phyloP scores from a whole-genome alignment of 1,140 invertebrate species.

The Trissolcus basalis region DNA sequence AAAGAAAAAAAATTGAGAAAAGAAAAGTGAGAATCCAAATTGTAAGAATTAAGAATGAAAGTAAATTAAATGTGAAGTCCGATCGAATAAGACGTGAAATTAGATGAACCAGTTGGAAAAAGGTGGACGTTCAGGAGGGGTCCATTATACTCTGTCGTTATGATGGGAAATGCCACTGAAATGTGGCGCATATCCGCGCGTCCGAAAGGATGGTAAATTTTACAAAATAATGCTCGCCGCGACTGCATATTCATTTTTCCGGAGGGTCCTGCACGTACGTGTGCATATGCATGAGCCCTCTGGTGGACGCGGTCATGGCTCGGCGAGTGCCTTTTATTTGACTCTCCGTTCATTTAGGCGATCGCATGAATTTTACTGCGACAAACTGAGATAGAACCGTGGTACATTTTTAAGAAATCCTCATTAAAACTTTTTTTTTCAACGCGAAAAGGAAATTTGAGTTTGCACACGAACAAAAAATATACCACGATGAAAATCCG shows the following conservation, averaged over 20 bases:
- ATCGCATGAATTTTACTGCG: constrained; percentile 48
- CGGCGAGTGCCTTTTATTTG: constrained; percentile 62
- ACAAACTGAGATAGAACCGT: constrained; percentile 2
- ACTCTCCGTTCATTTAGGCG: constrained; percentile 54
- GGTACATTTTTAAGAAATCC: constrained; percentile 18
- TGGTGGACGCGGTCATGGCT: constrained; percentile 65
- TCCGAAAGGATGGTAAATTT: constrained; percentile 66
- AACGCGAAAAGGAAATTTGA: no score
- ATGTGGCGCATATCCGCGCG: constrained; percentile 31
- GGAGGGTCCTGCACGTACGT: constrained; percentile 60
- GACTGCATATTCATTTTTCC: constrained; percentile 73
- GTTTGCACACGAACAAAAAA: no score
- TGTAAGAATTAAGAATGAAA: no score
- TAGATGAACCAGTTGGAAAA: no score
- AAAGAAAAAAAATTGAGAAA: no score
- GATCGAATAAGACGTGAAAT: no score
- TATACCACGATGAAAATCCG: no score
- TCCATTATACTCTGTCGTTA: constrained; percentile 35
- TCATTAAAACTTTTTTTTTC: constrained; percentile 6
- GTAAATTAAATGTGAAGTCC: no score
- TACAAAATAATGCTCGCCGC: constrained; percentile 66
- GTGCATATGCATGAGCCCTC: constrained; percentile 72
- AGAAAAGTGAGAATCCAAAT: no score
- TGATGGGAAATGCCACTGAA: constrained; percentile 48
- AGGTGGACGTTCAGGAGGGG: constrained; percentile 11